These are phyloP conservation scores for Falco biarmicus DNA, from an alignment of 2,797 vertebrate genomes.

Conservation along the genomic window DNA sequence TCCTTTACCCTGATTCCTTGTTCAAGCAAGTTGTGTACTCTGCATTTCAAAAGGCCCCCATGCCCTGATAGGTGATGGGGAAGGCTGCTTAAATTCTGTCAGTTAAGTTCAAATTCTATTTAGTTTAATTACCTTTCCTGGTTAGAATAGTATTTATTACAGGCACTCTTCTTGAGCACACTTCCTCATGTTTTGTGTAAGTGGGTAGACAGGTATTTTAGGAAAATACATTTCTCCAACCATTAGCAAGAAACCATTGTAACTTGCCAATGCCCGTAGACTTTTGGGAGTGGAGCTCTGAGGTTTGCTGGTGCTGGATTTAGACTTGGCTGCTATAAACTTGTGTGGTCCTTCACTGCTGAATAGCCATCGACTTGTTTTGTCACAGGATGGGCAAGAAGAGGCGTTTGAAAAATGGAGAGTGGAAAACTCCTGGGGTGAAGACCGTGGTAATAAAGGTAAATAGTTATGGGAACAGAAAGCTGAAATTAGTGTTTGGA, in stretches of 20 bases:
- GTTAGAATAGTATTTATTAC: background rate
- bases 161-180: background rate
- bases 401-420: slow-evolving; percentile 92
- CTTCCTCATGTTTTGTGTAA: background rate
- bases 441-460: slow-evolving; percentile 99
- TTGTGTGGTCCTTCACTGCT: background rate
- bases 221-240: background rate
- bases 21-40: background rate
- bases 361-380: background rate
- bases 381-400: slow-evolving; percentile 84
- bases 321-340: background rate
- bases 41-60: background rate
- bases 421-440: slow-evolving; percentile 99
- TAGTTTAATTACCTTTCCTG: background rate
- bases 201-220: background rate
- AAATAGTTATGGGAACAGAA: background rate
- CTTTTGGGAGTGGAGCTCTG: background rate
- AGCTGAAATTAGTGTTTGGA: background rate
- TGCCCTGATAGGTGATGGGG: background rate
- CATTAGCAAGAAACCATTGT: background rate
- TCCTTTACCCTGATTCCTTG: background rate
- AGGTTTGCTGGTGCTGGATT: background rate
- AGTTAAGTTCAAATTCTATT: background rate
- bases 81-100: background rate
- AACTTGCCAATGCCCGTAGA: background rate